These are phyloP conservation scores for Orestias chungarensis DNA, from an alignment of 2,797 vertebrate species.

Conservation along the genomic window DNA sequence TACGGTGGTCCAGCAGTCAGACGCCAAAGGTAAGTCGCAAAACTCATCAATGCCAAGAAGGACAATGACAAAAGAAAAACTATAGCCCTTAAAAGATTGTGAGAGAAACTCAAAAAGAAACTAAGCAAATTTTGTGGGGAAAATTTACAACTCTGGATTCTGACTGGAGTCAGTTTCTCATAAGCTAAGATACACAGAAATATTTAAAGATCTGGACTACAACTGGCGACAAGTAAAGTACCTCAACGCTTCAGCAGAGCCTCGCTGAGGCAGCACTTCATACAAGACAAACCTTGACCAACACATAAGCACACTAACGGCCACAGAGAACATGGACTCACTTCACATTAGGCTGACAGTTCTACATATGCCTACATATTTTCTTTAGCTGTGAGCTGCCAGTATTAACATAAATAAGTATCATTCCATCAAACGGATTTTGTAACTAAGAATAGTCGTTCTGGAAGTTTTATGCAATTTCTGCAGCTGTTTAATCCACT, in stretches of 20 bases:
- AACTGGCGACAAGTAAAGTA: not conserved
- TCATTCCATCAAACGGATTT: not conserved
- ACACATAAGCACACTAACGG: not conserved
- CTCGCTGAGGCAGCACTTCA: not conserved
- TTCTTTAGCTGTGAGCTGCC: not conserved
- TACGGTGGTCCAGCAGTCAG: not conserved
- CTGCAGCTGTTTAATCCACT: constrained; percentile 2
- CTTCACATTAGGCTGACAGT: not conserved
- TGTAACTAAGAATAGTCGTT: not conserved
- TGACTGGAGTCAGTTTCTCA: not conserved
- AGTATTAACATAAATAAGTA: not conserved
- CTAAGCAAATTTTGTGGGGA: not conserved
- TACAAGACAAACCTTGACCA: not conserved
- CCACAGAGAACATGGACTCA: not conserved
- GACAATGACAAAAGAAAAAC: not conserved
- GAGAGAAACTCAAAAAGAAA: too few species aligned
- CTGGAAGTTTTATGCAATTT: constrained; percentile 2
- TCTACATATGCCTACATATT: too few species aligned
- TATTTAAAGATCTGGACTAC: not conserved
- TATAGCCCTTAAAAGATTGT: not conserved
- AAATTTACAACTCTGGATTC: not conserved
- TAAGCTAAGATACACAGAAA: not conserved
- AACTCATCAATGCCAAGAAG: not conserved
- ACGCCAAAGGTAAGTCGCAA: not conserved
- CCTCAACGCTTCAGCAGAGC: not conserved